Evolutionary conservation across 2,888 invertebrate genomes (phyloP).

Genomic region (Cheilosia scutellata): DNA sequence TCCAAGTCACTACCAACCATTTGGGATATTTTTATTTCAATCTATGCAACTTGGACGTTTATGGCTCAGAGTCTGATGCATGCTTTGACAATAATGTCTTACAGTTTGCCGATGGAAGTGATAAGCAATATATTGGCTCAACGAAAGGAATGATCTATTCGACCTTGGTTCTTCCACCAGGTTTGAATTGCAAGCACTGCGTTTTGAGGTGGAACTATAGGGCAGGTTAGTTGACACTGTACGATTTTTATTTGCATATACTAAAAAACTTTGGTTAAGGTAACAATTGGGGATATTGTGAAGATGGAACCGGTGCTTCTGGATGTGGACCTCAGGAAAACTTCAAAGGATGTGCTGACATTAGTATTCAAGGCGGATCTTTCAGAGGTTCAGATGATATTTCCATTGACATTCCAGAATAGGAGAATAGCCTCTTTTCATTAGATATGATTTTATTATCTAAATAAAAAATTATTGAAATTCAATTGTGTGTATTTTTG

Average conservation of each 20-base stretch:
- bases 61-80: constrained; percentile 84
- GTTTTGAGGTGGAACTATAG: constrained; percentile 86
- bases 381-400: constrained; percentile 27
- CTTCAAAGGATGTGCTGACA: constrained; percentile 85
- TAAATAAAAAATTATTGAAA: too few relatives aligned
- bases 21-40: constrained; percentile 83
- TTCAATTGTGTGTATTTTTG: too few relatives aligned
- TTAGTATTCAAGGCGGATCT: constrained; percentile 78
- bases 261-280: constrained; percentile 77
- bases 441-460: too few relatives aligned
- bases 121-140: constrained; percentile 77
- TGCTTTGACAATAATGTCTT: constrained; percentile 85
- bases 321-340: constrained; percentile 86
- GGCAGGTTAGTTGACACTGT: constrained; percentile 81
- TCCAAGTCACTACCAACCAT: constrained; percentile 83
- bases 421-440: too few relatives aligned
- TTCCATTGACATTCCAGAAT: neutral
- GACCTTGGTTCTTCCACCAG: constrained; percentile 83
- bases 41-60: constrained; percentile 83
- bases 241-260: neutral
- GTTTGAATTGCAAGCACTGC: constrained; percentile 85
- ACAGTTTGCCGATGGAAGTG: constrained; percentile 79
- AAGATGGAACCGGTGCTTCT: constrained; percentile 80
- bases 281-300: constrained; percentile 85
- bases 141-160: constrained; percentile 79